phyloP scores from a whole-genome alignment of 2,113 vertebrate species.

The Hirundichthys speculiger region DNA sequence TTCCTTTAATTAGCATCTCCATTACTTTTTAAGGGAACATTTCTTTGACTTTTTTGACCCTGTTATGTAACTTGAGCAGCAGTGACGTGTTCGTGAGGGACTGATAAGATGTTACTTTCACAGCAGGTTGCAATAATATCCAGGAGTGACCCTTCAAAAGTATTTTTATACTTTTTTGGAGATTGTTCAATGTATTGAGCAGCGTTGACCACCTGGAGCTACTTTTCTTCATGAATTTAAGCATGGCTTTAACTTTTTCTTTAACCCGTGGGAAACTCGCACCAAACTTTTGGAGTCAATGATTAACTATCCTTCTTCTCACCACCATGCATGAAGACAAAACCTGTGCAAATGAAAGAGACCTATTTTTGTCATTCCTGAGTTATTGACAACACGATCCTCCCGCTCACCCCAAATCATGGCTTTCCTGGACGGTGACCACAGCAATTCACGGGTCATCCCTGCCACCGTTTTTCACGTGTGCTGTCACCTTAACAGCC shows the following conservation, averaged over 20 bases:
- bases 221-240: background rate
- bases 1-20: conserved; percentile 43
- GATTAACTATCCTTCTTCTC: conserved; percentile 61
- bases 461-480: conserved; percentile 23
- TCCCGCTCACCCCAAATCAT: conserved; percentile 28
- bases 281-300: conserved; percentile 56
- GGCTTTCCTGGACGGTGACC: background rate
- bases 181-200: background rate
- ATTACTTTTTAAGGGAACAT: conserved; percentile 26
- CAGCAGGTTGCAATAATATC: background rate
- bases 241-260: no score
- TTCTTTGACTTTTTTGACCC: conserved; percentile 25
- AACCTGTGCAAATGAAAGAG: conserved; percentile 19
- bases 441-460: conserved; percentile 41
- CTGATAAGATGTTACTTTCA: conserved; percentile 36
- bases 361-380: conserved; percentile 3
- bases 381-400: conserved; percentile 29
- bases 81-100: conserved; percentile 9
- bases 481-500: conserved; percentile 50
- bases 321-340: conserved; percentile 13
- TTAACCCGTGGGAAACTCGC: no score
- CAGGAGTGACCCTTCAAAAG: background rate
- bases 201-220: background rate
- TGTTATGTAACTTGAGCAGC: conserved; percentile 46
- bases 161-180: background rate